These are phyloP conservation scores for Pelecanoides urinatrix DNA, from an alignment of 2,113 vertebrate species.

Conservation along the genomic window DNA sequence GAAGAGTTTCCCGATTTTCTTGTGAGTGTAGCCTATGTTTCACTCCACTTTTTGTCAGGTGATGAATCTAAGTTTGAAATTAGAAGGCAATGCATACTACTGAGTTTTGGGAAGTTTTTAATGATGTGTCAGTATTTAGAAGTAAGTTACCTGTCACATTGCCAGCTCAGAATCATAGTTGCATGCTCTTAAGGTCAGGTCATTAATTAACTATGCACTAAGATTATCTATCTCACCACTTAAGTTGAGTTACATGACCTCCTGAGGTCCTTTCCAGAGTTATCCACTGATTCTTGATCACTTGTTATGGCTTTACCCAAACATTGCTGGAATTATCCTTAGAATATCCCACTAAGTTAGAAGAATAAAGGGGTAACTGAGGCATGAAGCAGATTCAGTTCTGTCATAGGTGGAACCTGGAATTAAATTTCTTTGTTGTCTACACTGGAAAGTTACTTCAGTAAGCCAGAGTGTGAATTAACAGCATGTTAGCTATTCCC, in stretches of 20 bases:
- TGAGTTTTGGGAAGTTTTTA: background rate
- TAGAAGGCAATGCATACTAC: background rate
- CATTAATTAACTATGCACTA: background rate
- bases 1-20: background rate
- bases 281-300: background rate
- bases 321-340: background rate
- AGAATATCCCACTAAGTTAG: background rate
- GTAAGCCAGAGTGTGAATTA: background rate
- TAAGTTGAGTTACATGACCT: background rate
- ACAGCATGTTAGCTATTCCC: background rate
- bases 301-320: background rate
- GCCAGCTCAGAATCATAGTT: background rate
- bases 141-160: background rate
- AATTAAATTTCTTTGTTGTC: background rate
- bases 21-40: background rate
- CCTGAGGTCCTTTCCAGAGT: background rate
- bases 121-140: background rate
- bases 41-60: background rate
- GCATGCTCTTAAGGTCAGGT: background rate
- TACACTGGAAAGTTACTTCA: background rate
- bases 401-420: background rate
- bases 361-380: background rate
- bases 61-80: background rate
- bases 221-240: background rate
- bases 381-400: background rate